Evolutionary conservation across 2,888 invertebrate genomes (phyloP).

Genomic region (Drosophila nigricruria): DNA sequence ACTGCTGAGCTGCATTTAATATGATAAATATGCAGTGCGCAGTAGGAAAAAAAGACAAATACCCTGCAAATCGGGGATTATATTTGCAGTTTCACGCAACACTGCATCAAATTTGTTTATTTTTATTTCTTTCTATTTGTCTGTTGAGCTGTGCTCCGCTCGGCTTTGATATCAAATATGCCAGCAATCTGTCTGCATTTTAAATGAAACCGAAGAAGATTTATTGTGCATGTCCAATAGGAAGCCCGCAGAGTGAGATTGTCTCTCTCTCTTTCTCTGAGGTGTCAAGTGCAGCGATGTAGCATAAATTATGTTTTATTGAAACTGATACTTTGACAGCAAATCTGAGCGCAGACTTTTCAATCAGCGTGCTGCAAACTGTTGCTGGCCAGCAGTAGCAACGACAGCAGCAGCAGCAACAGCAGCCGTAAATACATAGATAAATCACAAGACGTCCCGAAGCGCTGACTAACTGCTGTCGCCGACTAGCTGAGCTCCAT

Average conservation of each 20-base stretch:
- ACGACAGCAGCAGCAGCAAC: constrained; percentile 10
- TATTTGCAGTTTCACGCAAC: constrained; percentile 3
- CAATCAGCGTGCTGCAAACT: constrained; percentile 67
- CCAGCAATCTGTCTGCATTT: constrained; percentile 79
- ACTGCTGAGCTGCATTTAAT: constrained; percentile 1
- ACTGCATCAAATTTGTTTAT: constrained; percentile 10
- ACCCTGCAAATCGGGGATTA: constrained; percentile 14
- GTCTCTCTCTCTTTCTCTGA: constrained; percentile 10
- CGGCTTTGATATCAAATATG: constrained; percentile 68
- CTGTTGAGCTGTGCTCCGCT: constrained; percentile 25
- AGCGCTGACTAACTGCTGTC: constrained; percentile 54
- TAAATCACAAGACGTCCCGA: constrained; percentile 67
- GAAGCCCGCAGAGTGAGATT: neutral
- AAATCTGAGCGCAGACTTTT: constrained; percentile 62
- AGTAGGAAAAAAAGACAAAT: constrained; percentile 3
- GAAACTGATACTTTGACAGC: constrained; percentile 71
- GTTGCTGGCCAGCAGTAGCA: constrained; percentile 53
- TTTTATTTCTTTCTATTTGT: constrained; percentile 5
- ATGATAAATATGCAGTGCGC: neutral
- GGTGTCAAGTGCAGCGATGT: constrained; percentile 71
- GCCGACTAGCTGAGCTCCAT: constrained; percentile 57
- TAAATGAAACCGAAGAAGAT: constrained; percentile 78
- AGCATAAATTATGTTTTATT: constrained; percentile 78
- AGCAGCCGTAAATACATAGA: constrained; percentile 38
- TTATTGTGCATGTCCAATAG: constrained; percentile 62